Conservation (phyloP, 1,140 invertebrate species). For the Trypoxylus dichotomus region DNA sequence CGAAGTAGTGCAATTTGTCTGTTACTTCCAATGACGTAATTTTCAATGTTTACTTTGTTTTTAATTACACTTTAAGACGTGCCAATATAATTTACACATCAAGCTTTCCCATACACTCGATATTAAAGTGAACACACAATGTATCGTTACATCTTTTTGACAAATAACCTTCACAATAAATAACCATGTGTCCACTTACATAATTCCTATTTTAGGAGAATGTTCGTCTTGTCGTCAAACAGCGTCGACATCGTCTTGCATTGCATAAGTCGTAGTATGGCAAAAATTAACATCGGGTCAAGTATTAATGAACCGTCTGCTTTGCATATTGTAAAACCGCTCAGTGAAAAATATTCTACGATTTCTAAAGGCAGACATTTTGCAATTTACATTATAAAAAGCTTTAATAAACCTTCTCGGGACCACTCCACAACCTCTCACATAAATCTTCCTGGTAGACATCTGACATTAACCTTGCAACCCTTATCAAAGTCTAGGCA, state of each 20-base stretch:
- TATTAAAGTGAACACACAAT: no score
- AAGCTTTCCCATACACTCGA: no score
- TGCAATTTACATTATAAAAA: constrained; percentile 32
- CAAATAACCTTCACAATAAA: no score
- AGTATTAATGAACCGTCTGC: constrained; percentile 11
- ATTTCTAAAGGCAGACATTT: constrained; percentile 22
- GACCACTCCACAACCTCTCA: constrained; percentile 20
- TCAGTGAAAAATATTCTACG: constrained; percentile 4
- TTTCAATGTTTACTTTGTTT: no score
- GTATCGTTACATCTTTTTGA: no score
- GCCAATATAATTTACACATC: no score
- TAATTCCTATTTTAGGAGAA: not conserved
- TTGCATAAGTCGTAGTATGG: not conserved
- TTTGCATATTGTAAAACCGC: not conserved
- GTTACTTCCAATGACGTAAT: no score
- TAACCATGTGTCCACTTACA: not conserved
- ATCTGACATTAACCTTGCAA: constrained; percentile 31
- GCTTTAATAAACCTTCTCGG: constrained; percentile 30
- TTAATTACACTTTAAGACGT: no score
- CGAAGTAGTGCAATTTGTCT: no score
- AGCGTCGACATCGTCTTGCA: not conserved
- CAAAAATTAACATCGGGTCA: not conserved
- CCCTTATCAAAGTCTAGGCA: constrained; percentile 33
- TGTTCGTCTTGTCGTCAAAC: not conserved
- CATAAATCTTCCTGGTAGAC: constrained; percentile 26